Evolutionary conservation across 1,140 invertebrate genomes (phyloP).

Genomic region (Nasonia giraulti): DNA sequence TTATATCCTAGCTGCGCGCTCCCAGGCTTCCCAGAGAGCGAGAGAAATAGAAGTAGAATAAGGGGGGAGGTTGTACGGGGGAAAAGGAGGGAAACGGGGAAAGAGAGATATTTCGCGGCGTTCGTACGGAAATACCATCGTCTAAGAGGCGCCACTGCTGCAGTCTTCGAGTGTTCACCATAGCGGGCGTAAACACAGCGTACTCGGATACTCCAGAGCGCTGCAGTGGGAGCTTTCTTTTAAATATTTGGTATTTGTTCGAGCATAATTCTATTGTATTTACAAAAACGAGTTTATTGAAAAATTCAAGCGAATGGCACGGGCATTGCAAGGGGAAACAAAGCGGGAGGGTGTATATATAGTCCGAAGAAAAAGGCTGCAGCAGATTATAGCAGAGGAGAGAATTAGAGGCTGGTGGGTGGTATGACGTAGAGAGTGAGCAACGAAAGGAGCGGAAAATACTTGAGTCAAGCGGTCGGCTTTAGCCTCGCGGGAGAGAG

Average conservation of each 20-base stretch:
- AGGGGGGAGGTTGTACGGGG: not conserved
- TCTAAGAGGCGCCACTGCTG: constrained; percentile 6
- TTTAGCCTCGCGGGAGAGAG: constrained; percentile 57
- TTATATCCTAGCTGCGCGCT: constrained; percentile 72
- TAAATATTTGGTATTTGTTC: too few species aligned
- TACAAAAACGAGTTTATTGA: not conserved
- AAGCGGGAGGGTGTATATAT: not conserved
- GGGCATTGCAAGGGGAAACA: not conserved
- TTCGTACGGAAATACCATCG: constrained; percentile 23
- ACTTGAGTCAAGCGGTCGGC: constrained; percentile 58
- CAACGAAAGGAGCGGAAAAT: constrained; percentile 52
- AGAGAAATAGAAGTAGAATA: not conserved
- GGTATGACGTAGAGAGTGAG: not conserved
- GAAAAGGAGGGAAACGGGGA: too few species aligned
- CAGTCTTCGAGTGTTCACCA: not conserved
- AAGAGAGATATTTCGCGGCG: constrained; percentile 8
- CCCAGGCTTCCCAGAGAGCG: constrained; percentile 54
- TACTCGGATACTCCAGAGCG: too few species aligned
- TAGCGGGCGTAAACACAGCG: not conserved
- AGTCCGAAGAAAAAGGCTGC: constrained; percentile 1
- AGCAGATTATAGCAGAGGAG: not conserved
- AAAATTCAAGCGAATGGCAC: not conserved
- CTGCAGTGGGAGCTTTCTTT: too few species aligned
- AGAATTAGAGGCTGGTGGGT: constrained; percentile 2
- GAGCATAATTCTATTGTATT: not conserved